Percentiles rank a stretch among this genome's conserved stretches.
phyloP scores from a whole-genome alignment of 2,888 invertebrate genomes.

The Resseliella maxima region DNA sequence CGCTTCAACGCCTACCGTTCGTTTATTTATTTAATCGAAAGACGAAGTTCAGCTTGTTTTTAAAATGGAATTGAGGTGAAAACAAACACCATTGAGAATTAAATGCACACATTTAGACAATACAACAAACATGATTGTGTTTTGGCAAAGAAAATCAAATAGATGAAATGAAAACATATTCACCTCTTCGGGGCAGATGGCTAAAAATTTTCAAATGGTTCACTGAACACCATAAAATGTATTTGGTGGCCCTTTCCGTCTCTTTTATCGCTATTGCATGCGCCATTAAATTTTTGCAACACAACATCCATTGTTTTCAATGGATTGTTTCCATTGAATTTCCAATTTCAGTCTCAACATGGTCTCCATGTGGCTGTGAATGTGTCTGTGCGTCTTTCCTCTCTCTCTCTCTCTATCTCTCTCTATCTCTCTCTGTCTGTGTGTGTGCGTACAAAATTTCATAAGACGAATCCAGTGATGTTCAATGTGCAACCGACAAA shows the following conservation, averaged over 20 bases:
- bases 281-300: slow-evolving; percentile 15
- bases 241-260: not conserved
- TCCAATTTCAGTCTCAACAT: not conserved
- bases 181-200: slow-evolving; percentile 28
- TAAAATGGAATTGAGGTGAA: not conserved
- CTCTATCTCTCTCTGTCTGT: no score
- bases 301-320: slow-evolving; percentile 3
- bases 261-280: not conserved
- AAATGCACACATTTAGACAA: not conserved
- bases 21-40: not conserved
- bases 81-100: not conserved
- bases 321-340: slow-evolving; percentile 37
- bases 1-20: slow-evolving; percentile 28
- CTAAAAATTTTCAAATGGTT: not conserved
- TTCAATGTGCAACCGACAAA: not conserved
- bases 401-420: no score
- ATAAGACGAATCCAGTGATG: not conserved
- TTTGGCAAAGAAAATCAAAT: not conserved
- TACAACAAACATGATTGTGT: not conserved
- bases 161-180: not conserved
- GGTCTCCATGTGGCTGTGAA: no score
- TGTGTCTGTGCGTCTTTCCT: no score
- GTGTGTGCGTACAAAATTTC: no score
- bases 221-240: slow-evolving; percentile 8
- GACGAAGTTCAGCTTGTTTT: not conserved